phyloP scores from a whole-genome alignment of 2,888 invertebrate species.

The Epirrhoe tristata region DNA sequence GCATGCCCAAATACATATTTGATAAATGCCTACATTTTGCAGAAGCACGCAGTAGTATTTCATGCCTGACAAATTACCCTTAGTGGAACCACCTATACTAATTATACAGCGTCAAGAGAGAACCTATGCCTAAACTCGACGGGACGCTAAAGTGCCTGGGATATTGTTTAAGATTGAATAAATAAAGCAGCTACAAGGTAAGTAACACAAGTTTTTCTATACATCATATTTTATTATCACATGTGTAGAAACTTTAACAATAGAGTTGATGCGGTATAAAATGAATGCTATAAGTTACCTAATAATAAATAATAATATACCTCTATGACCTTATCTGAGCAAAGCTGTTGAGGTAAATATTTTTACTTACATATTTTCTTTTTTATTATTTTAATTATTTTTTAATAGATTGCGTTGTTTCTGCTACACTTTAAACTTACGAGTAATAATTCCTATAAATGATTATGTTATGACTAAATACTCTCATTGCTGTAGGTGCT shows the following conservation, averaged over 20 bases:
- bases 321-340: constrained; percentile 8
- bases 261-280: constrained; percentile 26
- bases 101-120: no score
- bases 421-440: background rate
- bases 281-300: constrained; percentile 13
- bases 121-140: no score
- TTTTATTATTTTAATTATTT: background rate
- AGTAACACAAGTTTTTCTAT: constrained; percentile 8
- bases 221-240: constrained; percentile 43
- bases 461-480: background rate
- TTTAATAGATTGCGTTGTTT: background rate
- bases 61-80: no score
- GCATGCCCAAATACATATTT: no score
- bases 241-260: constrained; percentile 37
- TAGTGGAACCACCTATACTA: no score
- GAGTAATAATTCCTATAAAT: background rate
- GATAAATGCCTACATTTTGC: no score
- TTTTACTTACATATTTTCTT: background rate
- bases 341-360: background rate
- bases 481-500: background rate
- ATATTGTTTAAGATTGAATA: no score
- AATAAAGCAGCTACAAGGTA: background rate
- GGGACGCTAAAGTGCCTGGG: no score
- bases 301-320: constrained; percentile 46
- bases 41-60: no score